Percentiles rank a stretch among this genome's conserved stretches.
Conservation (phyloP, 2,113 vertebrate genomes). For the Brienomyrus brachyistius region DNA sequence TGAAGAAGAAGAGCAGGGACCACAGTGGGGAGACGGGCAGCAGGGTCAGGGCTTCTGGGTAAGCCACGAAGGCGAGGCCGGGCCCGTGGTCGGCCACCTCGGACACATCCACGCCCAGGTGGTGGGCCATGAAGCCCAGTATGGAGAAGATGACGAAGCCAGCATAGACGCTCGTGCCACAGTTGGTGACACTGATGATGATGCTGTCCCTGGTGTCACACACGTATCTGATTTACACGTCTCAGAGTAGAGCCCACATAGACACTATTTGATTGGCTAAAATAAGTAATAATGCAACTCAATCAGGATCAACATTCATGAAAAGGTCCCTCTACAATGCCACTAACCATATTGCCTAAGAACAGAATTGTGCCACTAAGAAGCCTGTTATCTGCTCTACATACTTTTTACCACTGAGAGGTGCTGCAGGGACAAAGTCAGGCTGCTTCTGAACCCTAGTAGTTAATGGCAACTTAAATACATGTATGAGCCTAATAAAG, state of each 20-base stretch:
- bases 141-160: slow-evolving; percentile 99
- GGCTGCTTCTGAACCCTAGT: background rate
- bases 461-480: background rate
- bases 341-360: background rate
- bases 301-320: background rate
- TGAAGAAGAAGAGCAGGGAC: slow-evolving; percentile 98
- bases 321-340: background rate
- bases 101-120: slow-evolving; percentile 86
- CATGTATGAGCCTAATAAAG: background rate
- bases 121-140: slow-evolving; percentile 93
- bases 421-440: slow-evolving; percentile 33
- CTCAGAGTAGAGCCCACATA: background rate
- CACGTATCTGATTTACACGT: slow-evolving; percentile 14
- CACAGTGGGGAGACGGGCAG: slow-evolving; percentile 89
- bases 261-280: background rate
- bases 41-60: slow-evolving; percentile 91
- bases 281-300: background rate
- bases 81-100: slow-evolving; percentile 92
- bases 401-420: slow-evolving; percentile 30
- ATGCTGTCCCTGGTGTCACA: slow-evolving; percentile 80
- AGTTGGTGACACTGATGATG: slow-evolving; percentile 97
- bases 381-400: background rate
- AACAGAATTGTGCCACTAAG: background rate
- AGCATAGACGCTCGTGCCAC: slow-evolving; percentile 89
- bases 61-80: slow-evolving; percentile 89